Percentiles rank a stretch among this genome's conserved stretches.
Evolutionary conservation across 1,140 invertebrate genomes (phyloP).

Genomic region (Melitaea cinxia): DNA sequence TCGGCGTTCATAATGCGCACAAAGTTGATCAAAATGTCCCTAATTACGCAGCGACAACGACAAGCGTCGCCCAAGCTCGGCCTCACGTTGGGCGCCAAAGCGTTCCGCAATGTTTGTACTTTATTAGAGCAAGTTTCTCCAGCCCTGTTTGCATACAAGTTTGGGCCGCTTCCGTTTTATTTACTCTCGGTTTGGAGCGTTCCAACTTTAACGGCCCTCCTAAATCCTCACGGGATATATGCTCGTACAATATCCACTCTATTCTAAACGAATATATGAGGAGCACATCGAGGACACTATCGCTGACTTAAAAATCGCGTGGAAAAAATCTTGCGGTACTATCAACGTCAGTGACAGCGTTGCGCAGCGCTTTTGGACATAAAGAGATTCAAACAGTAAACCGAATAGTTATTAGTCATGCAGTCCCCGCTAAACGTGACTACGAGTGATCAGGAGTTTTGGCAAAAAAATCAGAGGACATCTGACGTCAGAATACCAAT

Average conservation of each 20-base stretch:
- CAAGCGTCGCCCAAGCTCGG: conserved; percentile 30
- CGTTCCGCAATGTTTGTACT: conserved; percentile 69
- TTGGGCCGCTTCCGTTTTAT: conserved; percentile 68
- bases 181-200: conserved; percentile 56
- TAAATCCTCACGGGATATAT: conserved; percentile 52
- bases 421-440: conserved; percentile 46
- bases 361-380: conserved; percentile 1
- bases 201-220: conserved; percentile 50
- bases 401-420: conserved; percentile 45
- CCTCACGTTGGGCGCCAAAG: conserved; percentile 64
- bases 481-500: conserved; percentile 59
- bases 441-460: conserved; percentile 40
- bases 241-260: conserved; percentile 5
- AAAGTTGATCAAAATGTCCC: conserved; percentile 76
- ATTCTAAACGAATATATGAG: conserved; percentile 14
- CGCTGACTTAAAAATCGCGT: background rate
- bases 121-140: conserved; percentile 69
- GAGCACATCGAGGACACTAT: conserved; percentile 7
- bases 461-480: conserved; percentile 50
- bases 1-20: conserved; percentile 63
- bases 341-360: background rate
- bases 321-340: background rate
- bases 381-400: conserved; percentile 37
- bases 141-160: conserved; percentile 66
- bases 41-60: conserved; percentile 61